phyloP scores from a whole-genome alignment of 2,797 vertebrate species.

The Apogon talboti region DNA sequence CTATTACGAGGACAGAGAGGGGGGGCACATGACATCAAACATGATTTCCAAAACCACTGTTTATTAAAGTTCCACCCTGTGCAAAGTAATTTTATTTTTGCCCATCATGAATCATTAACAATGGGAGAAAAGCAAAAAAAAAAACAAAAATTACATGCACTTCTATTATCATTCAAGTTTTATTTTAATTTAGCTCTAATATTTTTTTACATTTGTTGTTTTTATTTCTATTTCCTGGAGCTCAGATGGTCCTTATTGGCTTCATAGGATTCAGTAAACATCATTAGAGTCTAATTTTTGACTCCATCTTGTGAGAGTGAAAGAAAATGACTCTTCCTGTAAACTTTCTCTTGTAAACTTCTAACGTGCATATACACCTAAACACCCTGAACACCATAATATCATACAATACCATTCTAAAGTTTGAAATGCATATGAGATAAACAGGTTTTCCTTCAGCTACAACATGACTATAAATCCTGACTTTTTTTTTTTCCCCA shows the following conservation, averaged over 20 bases:
- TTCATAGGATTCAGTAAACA: slow-evolving; percentile 5
- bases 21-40: too few species aligned
- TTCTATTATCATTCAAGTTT: too few species aligned
- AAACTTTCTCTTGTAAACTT: neutral
- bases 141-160: too few species aligned
- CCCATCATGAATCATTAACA: too few species aligned
- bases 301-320: neutral
- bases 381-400: neutral
- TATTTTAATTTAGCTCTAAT: too few species aligned
- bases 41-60: too few species aligned
- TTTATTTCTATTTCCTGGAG: neutral
- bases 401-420: neutral
- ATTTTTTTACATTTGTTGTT: too few species aligned
- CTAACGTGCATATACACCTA: neutral
- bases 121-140: too few species aligned
- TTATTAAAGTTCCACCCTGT: too few species aligned
- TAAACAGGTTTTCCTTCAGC: slow-evolving; percentile 6
- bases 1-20: too few species aligned
- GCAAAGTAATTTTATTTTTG: too few species aligned
- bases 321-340: neutral
- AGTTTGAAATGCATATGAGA: neutral
- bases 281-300: neutral
- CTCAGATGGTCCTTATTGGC: slow-evolving; percentile 16
- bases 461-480: slow-evolving; percentile 7
- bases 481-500: neutral